Evolutionary conservation across 2,888 invertebrate genomes (phyloP), one percentile per base, ranked within the genome.

Genomic region (Pristionchus fissidentatus): DNA sequence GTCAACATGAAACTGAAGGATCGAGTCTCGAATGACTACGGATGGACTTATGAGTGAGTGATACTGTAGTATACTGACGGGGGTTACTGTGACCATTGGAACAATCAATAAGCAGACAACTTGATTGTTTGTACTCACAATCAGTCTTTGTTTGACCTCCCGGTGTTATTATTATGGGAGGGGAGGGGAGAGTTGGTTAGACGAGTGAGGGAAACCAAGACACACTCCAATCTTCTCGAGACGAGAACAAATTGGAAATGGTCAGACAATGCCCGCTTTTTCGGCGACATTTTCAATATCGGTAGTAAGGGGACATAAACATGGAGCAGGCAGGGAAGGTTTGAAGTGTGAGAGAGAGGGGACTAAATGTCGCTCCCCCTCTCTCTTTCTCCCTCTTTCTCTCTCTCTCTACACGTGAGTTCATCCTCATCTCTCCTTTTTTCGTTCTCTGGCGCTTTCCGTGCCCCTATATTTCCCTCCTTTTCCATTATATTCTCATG

Each of bases 1-100:
- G 89, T 88, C 26, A 87, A 87, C 49, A 90, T 92, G 38, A 85
- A 86, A 26, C 84, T 92, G 38, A 86, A 89, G 70, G 91, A 92
- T 85, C 85, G 92, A 70, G 86, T 86, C 43, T 87, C 87, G 8
- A 85, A 90, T 38, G 91, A 92, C 84, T 87, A 88, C 81, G 88
- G 90, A 84, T 92, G 92, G 91, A 89, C 89, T 22, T 90, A 91
- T 83, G 84, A 88, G 91, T 91, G 55, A 83, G 87, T 83, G 35
- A n/a, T n/a, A 29, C 15, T 85, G 13, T 29, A 22, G n/a, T 15
- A 73, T 41, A 8, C 5, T 29, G 35, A 66, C 66, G 29, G 10
- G 35, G 29, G 22, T 22, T 3, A 57, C 29, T 57, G 57, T 26
- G 26, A n/a, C n/a, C n/a, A n/a, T n/a, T 26, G 57, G 57, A 57